phyloP scores from a whole-genome alignment of 2,797 vertebrate genomes.

The Lepilemur septentrionalis region DNA sequence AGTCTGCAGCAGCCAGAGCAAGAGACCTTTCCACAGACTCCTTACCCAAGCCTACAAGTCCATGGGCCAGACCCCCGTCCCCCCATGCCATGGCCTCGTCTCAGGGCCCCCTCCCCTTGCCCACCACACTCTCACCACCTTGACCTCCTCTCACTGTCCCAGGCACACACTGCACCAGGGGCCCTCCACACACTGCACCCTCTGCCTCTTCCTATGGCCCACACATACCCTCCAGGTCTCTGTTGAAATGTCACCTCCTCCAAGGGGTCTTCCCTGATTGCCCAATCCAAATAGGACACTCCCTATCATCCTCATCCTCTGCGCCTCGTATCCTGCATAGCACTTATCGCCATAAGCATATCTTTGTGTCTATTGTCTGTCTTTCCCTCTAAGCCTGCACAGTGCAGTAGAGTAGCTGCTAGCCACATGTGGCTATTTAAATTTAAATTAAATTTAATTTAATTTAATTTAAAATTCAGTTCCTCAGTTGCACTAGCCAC shows the following conservation, averaged over 20 bases:
- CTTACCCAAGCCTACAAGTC: background rate
- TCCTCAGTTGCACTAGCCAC: background rate
- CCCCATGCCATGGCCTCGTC: background rate
- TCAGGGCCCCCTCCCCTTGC: background rate
- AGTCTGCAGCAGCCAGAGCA: background rate
- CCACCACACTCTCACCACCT: background rate
- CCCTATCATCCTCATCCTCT: background rate
- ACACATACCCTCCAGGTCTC: background rate
- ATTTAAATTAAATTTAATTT: background rate
- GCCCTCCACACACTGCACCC: background rate
- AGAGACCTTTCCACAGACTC: background rate
- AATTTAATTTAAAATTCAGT: background rate
- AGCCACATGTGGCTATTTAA: background rate
- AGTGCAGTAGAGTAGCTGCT: background rate
- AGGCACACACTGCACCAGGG: background rate
- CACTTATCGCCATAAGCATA: background rate
- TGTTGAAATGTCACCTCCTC: background rate
- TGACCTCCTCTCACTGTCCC: background rate
- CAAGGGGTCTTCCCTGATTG: background rate
- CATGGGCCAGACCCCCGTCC: background rate
- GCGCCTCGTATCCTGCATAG: background rate
- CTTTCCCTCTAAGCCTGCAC: background rate
- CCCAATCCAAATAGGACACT: background rate
- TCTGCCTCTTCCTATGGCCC: background rate
- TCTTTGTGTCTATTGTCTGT: background rate